Base-by-base conservation (phyloP, 2,797 vertebrate species). In the Myripristis murdjan region DNA sequence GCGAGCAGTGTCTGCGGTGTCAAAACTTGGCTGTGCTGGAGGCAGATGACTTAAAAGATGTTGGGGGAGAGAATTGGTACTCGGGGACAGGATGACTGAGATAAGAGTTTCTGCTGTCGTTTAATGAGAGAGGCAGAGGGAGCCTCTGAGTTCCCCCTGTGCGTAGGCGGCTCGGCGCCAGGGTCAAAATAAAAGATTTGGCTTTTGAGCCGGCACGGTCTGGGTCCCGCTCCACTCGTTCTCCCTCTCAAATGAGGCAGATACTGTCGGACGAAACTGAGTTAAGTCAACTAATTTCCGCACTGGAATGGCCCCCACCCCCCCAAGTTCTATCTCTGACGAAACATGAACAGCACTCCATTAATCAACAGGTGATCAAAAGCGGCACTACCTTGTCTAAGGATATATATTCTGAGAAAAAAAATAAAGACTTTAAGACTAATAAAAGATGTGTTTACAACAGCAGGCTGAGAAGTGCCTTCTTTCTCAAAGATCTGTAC, bases 341-440 rank as follows among this genome's bases (percentile, higher is more conserved):
- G 59, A 31, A n/a, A 72, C 1, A 5, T 52, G 62, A 73, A 70
- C 51, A 76, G 35, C 35, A 54, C 20, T 14, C 48, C 49, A 79
- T 70, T 51, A 62, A 74, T 84, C 86, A 88, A 87, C 84, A 86
- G 84, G 83, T 86, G 68, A 77, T 61, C 0, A 37, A 9, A 64
- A 59, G 64, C 24, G 22, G 54, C 8, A 46, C 22, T 51, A 4
- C 10, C 2, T 28, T 6, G 12, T 8, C 7, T 9, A 3, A 12
- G 18, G 41, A 15, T 7, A 0, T 5, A 6, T 4, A 49, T 24
- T 5, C 16, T 20, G 9, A 51, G 41, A 37, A 8, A 41, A 71
- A 22, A 75, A 56, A 52, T 18, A 1, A 53, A 39, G 15, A 20
- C 9, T 6, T 41, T 9, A 39, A 58, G 11, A 5, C 14, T 18